These are phyloP conservation scores for Zoanthus solanderi DNA, from an alignment of 92 coral and sea anemone species.

Conservation along the genomic window DNA sequence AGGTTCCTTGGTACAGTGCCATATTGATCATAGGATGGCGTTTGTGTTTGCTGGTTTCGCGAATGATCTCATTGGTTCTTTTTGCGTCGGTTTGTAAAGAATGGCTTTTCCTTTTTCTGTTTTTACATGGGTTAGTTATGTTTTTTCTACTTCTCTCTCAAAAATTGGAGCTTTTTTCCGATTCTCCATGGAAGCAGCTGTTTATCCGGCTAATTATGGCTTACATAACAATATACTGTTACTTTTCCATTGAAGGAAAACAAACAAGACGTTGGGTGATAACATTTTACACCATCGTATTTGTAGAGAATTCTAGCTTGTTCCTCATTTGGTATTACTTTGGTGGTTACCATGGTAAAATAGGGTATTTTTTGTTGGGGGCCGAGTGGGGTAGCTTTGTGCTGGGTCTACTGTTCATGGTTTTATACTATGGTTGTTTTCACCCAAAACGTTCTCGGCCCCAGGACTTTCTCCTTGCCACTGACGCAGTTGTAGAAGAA, in stretches of 20 bases:
- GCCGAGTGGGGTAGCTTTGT: conserved; percentile 57
- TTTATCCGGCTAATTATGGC: conserved; percentile 24
- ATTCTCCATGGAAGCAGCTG: background rate
- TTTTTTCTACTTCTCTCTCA: conserved; percentile 24
- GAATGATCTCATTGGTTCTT: conserved; percentile 53
- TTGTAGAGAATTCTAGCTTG: conserved; percentile 54
- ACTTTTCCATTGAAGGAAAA: conserved; percentile 54
- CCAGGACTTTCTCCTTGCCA: background rate
- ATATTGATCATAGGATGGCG: conserved; percentile 57
- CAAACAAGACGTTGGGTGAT: conserved; percentile 47
- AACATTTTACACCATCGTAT: conserved; percentile 43
- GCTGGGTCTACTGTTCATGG: conserved; percentile 45
- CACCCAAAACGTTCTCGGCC: conserved; percentile 41
- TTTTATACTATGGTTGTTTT: conserved; percentile 51
- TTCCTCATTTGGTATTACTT: conserved; percentile 38
- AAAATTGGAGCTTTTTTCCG: conserved; percentile 12
- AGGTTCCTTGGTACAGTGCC: conserved; percentile 44
- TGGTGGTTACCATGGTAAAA: conserved; percentile 17
- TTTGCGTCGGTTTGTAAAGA: conserved; percentile 53
- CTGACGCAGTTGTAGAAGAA: background rate
- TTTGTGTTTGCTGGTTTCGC: conserved; percentile 49
- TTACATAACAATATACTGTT: conserved; percentile 44
- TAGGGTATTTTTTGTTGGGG: conserved; percentile 21
- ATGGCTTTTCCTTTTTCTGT: conserved; percentile 8
- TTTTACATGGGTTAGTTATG: conserved; percentile 23